Evolutionary conservation across 1,140 invertebrate species (phyloP).

Genomic region (Solenopsis fugax): DNA sequence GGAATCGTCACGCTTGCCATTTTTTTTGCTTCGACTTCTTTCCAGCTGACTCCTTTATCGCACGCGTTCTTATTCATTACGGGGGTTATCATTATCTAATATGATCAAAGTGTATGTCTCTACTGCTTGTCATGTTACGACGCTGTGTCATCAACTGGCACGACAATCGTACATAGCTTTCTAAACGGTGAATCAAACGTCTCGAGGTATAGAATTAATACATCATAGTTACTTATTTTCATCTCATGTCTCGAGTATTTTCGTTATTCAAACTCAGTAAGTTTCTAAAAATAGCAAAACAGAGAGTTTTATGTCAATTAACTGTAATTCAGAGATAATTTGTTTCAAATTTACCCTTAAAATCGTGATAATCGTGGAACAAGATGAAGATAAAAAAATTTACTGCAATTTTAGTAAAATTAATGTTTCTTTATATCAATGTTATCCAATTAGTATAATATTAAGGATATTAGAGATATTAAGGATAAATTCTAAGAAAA

Average conservation of each 20-base stretch:
- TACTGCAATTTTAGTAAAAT: too few species aligned
- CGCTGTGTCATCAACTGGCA: slow-evolving; percentile 31
- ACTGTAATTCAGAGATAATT: too few species aligned
- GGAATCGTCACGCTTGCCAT: background rate
- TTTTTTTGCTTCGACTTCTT: background rate
- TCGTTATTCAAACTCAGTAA: background rate
- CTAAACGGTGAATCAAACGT: background rate
- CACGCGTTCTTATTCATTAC: slow-evolving; percentile 20
- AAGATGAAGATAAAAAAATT: too few species aligned
- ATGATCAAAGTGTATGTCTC: background rate
- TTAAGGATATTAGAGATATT: too few species aligned
- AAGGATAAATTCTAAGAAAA: too few species aligned
- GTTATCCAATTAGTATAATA: too few species aligned
- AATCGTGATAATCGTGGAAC: too few species aligned
- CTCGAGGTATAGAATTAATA: background rate
- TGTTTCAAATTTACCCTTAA: too few species aligned
- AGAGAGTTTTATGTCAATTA: background rate
- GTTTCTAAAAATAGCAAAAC: background rate
- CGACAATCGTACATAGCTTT: background rate
- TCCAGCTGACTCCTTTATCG: slow-evolving; percentile 28
- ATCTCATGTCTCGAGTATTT: background rate
- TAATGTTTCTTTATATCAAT: too few species aligned
- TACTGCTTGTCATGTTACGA: background rate
- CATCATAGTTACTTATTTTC: background rate
- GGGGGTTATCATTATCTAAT: slow-evolving; percentile 15